Base-by-base conservation (phyloP, 1,140 invertebrate genomes). In the Anastatus disparis region DNA sequence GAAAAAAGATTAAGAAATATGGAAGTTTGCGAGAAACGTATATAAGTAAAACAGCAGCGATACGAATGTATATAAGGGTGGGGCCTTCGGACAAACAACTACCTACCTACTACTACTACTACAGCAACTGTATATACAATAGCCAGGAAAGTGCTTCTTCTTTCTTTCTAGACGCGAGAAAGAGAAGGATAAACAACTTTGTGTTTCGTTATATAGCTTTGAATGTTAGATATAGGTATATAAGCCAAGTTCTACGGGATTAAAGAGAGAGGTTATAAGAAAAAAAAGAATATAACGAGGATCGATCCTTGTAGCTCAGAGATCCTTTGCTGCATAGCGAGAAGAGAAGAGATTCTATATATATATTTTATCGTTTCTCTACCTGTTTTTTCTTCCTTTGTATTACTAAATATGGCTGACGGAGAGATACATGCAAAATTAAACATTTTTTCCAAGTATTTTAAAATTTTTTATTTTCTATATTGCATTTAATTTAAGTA, bases 271-370 rank as follows among this genome's bases (percentile, higher is more conserved):
- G 17, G 12, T 17, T 4, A n/a, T n/a, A 65, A 15, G n/a, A n/a
- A 20, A 24, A 48, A n/a, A 20, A 48, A 53, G 17, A 58, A 20
- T 58, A 50, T 58, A 67, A 67, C 53, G 65, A 58, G 65, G 29
- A 68, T 68, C 53, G 53, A 65, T 65, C 50, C 65, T 55, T 26
- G 26, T 29, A 59, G 42, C 20, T 15, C 29, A 68, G 42, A 68
- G 55, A 68, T 68, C 55, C 42, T 44, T 59, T 7, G 48, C 48
- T 38, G n/a, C n/a, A n/a, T n/a, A n/a, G n/a, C n/a, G n/a, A n/a
- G n/a, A n/a, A n/a, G n/a, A n/a, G n/a, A n/a, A n/a, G n/a, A n/a
- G n/a, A n/a, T n/a, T n/a, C n/a, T n/a, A n/a, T n/a, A n/a, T n/a
- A n/a, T n/a, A n/a, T n/a, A n/a, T n/a, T n/a, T n/a, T n/a, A n/a